phyloP scores from a whole-genome alignment of 2,113 vertebrate genomes.

The Machaerirhynchus nigripectus region DNA sequence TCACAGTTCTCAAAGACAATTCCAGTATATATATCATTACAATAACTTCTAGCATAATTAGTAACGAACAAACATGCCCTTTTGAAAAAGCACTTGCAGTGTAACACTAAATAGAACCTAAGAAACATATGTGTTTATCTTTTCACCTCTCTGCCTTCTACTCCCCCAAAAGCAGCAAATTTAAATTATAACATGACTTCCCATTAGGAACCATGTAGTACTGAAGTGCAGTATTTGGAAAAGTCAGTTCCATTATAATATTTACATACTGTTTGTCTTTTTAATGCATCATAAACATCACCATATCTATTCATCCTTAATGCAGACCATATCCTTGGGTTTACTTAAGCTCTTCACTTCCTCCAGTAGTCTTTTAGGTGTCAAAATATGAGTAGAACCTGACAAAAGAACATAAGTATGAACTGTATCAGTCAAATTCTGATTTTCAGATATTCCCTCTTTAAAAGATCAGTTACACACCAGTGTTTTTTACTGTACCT shows the following conservation, averaged over 20 bases:
- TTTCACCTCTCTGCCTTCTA: neutral
- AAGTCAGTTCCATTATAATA: constrained; percentile 37
- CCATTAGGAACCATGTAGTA: neutral
- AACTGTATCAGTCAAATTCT: neutral
- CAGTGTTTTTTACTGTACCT: neutral
- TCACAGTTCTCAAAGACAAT: constrained; percentile 22
- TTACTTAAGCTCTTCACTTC: constrained; percentile 91
- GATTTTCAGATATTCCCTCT: neutral
- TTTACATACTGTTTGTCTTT: constrained; percentile 48
- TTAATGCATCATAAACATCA: neutral
- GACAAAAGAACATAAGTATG: neutral
- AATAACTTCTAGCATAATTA: neutral
- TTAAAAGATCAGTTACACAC: neutral
- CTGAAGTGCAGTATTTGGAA: neutral
- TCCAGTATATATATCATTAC: constrained; percentile 16
- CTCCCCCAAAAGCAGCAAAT: constrained; percentile 27
- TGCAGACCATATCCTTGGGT: constrained; percentile 78
- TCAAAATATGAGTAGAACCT: constrained; percentile 95
- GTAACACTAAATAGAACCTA: neutral
- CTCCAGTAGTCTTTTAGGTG: constrained; percentile 86
- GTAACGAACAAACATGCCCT: neutral
- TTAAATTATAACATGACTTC: constrained; percentile 42
- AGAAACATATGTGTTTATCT: neutral
- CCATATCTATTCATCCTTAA: constrained; percentile 76
- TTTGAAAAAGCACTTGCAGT: constrained; percentile 27